Base-by-base conservation (phyloP, 2,797 vertebrate genomes). In the Orientallactaga sibirica region DNA sequence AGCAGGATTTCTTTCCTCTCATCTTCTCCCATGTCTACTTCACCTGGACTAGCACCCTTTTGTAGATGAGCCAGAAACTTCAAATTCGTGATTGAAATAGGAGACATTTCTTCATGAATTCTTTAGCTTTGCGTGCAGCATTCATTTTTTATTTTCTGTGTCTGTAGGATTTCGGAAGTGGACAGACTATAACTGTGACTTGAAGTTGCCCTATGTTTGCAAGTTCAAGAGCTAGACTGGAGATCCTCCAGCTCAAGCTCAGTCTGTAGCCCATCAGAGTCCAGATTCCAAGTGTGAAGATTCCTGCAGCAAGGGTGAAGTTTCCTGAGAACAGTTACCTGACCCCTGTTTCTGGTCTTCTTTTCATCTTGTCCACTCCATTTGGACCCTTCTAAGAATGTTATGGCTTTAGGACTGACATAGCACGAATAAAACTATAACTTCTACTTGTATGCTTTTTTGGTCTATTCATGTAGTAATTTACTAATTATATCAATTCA, bases 151-250 rank as follows among this genome's bases (percentile, higher is more conserved):
- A 3, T 62, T 20, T 81, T 88, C 10, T 95, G 0, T 90, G 43
- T 94, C 7, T 87, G 1, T 27, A 94, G 94, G 55, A 79, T 95
- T 84, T 90, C 74, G 41, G 64, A 92, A 12, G 7, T 96, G 93
- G 89, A 92, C 20, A 78, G 74, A 90, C 55, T 76, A 68, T 27
- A 22, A 48, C 11, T 95, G 91, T 18, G 0, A 64, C 64, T 0
- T 0, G 0, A 24, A 2, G 0, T 84, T 93, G 37, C 91, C 91
- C 15, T 92, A 88, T 19, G 27, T 92, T 74, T 96, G 93, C 33
- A 95, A 94, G 64, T 93, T 96, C 48, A 90, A 58, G 14, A 1
- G 15, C 16, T 93, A 71, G 64, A 29, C 55, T 20, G n/a, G 2
- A 5, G 24, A 68, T 2, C 14, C 12, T 67, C 15, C 4, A 18